A percentile compares a stretch with the other conserved stretches of the same genome.
Evolutionary conservation across 2,113 vertebrate genomes (phyloP).

Genomic region (Dicaeum eximium): DNA sequence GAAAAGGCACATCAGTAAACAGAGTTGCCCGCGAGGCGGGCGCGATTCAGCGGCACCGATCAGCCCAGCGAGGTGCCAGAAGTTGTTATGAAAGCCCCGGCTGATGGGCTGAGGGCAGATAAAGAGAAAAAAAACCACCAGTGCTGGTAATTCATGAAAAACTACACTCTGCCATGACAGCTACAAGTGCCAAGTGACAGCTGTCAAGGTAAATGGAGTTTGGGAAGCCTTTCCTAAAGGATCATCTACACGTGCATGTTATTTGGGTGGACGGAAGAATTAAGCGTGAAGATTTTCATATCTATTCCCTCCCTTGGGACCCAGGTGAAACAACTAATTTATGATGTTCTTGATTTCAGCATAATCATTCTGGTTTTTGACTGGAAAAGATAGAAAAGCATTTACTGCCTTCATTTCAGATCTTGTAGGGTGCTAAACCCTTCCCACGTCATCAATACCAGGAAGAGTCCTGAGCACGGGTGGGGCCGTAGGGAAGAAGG

Average conservation of each 20-base stretch:
- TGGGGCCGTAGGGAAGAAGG: neutral
- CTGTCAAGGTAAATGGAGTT: slow-evolving; percentile 72
- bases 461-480: rapidly evolving
- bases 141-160: slow-evolving; percentile 71
- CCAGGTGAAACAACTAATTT: neutral
- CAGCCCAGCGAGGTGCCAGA: slow-evolving; percentile 75
- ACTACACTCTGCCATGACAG: slow-evolving; percentile 56
- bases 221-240: slow-evolving; percentile 43
- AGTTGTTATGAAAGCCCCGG: slow-evolving; percentile 62
- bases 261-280: neutral
- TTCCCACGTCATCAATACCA: rapidly evolving
- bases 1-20: slow-evolving; percentile 78
- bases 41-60: slow-evolving; percentile 61
- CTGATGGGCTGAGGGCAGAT: slow-evolving; percentile 75
- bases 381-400: neutral
- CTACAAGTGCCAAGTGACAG: slow-evolving; percentile 70
- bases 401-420: neutral
- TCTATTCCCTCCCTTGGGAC: neutral
- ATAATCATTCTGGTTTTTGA: neutral
- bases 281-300: neutral
- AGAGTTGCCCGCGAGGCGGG: slow-evolving; percentile 72
- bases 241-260: neutral
- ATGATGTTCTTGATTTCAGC: neutral
- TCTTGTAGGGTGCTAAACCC: neutral
- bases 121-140: slow-evolving; percentile 47